Evolutionary conservation across 1,140 invertebrate species (phyloP), one percentile per base, ranked within the genome.

Genomic region (Drosophila ohnishii): DNA sequence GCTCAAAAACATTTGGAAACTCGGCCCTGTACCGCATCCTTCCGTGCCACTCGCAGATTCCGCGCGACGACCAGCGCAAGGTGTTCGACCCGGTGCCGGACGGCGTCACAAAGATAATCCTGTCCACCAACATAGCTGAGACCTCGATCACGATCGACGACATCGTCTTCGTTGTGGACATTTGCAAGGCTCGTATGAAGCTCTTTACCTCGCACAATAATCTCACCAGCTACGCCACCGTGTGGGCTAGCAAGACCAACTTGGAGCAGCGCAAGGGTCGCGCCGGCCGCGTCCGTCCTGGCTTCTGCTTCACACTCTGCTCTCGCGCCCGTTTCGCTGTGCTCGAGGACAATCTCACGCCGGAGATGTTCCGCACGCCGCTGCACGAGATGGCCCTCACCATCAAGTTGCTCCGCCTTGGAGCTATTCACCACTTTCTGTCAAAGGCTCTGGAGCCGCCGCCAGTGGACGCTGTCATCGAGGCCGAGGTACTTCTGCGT

Each of bases 71-170:
- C 92, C 97, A 98, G 88, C 94, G 96, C 53, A 95, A 94, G 93
- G 97, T 98, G 1, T 98, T 98, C 88, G 94, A 97, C 39, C 93
- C 95, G 1, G 96, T 97, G 5, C 95, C 96, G 1, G 89, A 93
- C 0, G 93, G 94, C 44, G 93, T 96, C 2, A 96, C 95, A 2
- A 97, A 97, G 90, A 92, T 98, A 42, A 98, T 98, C 80, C 89
- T 98, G 13, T 95, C 97, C 2, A 98, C 97, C 0, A 98, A 98
- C 87, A 97, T 98, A 80, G 97, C 97, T 0, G 97, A 98, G 93
- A 97, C 97, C 0, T 98, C 97, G 8, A 98, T 99, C 53, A 99
- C 98, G 6, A 99, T 99, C 74, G 96, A 99, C 90, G 98, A 99
- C 91, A 96, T 99, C 8, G 98, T 99, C 2, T 99, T 96, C 92